These are phyloP conservation scores for Halcyon leucocephala DNA, from an alignment of 2,797 vertebrate species.

Conservation along the genomic window DNA sequence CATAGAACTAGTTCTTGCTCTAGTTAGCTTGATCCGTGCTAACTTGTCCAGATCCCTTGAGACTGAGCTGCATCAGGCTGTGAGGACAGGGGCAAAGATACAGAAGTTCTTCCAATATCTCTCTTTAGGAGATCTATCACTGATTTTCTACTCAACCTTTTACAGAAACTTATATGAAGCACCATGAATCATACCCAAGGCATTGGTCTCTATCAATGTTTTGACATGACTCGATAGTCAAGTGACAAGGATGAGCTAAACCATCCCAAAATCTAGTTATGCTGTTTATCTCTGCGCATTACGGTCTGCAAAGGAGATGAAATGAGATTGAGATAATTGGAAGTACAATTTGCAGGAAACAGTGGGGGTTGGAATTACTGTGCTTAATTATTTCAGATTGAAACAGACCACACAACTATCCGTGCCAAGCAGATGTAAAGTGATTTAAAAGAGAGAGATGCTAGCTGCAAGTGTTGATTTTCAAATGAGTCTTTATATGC, in stretches of 20 bases:
- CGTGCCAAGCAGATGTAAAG: conserved; percentile 72
- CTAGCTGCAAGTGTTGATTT: conserved; percentile 59
- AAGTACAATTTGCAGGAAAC: conserved; percentile 58
- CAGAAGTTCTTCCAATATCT: not conserved
- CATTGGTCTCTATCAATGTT: conserved; percentile 21
- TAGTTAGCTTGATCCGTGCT: not conserved
- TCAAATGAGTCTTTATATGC: conserved; percentile 38
- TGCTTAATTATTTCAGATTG: conserved; percentile 65
- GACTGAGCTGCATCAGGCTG: not conserved
- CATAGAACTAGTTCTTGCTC: not conserved
- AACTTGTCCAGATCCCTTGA: not conserved
- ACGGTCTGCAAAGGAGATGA: conserved; percentile 30
- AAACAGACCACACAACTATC: conserved; percentile 67
- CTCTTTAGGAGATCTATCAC: not conserved
- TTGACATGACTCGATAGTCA: conserved; percentile 33
- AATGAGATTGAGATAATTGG: conserved; percentile 63
- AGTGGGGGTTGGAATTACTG: conserved; percentile 58
- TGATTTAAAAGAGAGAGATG: conserved; percentile 68
- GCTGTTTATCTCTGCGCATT: conserved; percentile 50
- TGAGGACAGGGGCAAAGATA: not conserved
- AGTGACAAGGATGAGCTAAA: conserved; percentile 61
- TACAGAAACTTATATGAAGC: not conserved
- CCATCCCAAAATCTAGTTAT: conserved; percentile 40
- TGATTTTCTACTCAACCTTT: not conserved
- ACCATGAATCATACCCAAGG: not conserved